Evolutionary conservation across 2,888 invertebrate genomes (phyloP), one percentile per base, ranked within the genome.

Genomic region (Coelogynopora nodosa): DNA sequence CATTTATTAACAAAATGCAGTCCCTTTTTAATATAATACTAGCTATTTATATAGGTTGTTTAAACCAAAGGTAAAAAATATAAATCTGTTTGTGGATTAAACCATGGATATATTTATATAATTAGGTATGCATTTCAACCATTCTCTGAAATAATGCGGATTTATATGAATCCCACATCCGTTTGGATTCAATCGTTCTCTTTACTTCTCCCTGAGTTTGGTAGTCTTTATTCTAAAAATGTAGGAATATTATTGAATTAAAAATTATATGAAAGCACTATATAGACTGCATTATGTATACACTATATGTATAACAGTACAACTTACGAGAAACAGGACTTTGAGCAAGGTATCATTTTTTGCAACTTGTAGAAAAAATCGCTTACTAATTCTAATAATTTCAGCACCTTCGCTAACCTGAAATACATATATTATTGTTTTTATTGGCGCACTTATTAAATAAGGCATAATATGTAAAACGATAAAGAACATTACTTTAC

Each of bases 261-360:
- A n/a, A n/a, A n/a, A n/a, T n/a, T n/a, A n/a, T n/a, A n/a, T n/a
- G n/a, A n/a, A n/a, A n/a, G n/a, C n/a, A n/a, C n/a, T n/a, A n/a
- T n/a, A n/a, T n/a, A n/a, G n/a, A n/a, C n/a, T n/a, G n/a, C n/a
- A n/a, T n/a, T n/a, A n/a, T 49, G 49, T 49, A 5, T 49, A 18
- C 5, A 49, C 23, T 26, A 74, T 5, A 74, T 2, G 18, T n/a
- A 5, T 26, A 10, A 5, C 5, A 49, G 18, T 49, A 49, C 5
- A 84, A n/a, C 89, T 88, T 88, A 91, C 91, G 90, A 91, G 90
- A 5, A 90, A 91, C 86, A 91, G 91, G 18, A 91, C 90, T 84
- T 90, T 90, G n/a, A 91, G 89, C 91, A 91, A 91, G 0, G 91
- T 91, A 88, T 91, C 91, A 87, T 91, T 91, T 86, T 89, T 89